Base-by-base conservation (phyloP, 2,888 invertebrate genomes). In the Drosophila lutescens region DNA sequence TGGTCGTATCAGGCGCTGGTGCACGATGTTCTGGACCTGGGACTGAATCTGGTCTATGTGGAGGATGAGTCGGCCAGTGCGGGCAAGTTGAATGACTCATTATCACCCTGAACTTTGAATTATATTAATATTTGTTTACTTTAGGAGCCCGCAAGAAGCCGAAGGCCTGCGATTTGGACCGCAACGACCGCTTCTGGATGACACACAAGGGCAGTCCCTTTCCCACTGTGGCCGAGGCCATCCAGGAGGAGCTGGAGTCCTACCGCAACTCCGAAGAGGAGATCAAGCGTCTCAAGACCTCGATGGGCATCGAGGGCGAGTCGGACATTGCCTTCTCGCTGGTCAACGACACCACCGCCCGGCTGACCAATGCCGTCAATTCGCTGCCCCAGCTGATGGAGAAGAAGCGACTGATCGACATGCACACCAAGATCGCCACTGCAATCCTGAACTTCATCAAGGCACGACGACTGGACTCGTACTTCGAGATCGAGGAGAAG, bases 1-100 rank as follows among this genome's bases (percentile, higher is more conserved):
- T 99, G 99, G 99, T 99, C 99, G 0, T 99, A 99, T 92, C 99
- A 99, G 92, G 99, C 99, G 1, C 93, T 99, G 59, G 96, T 98
- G 26, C 99, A 99, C 92, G 99, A 99, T 93, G 96, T 99, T 5
- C 92, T 99, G 62, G 97, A 98, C 89, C 93, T 99, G 79, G 95
- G 97, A 9, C 93, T 99, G 62, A 99, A 99, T 92, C 94, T 93
- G 74, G 94, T 97, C 0, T 94, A 95, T 46, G 94, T 97, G 13
- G 94, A 95, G 68, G 96, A 96, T 82, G 93, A 93, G 51, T 92
- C 93, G 1, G 91, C 69, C 0, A 74, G 62, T 55, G 70, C 84
- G 13, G 90, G 90, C 78, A 65, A 54, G 77, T 69, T 23, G 32
- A 10, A 10, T 49, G 10, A 8, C 0, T 60, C n/a, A 15, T 20